Base-by-base conservation (phyloP, 1,140 invertebrate species). In the Drosophila sproati region DNA sequence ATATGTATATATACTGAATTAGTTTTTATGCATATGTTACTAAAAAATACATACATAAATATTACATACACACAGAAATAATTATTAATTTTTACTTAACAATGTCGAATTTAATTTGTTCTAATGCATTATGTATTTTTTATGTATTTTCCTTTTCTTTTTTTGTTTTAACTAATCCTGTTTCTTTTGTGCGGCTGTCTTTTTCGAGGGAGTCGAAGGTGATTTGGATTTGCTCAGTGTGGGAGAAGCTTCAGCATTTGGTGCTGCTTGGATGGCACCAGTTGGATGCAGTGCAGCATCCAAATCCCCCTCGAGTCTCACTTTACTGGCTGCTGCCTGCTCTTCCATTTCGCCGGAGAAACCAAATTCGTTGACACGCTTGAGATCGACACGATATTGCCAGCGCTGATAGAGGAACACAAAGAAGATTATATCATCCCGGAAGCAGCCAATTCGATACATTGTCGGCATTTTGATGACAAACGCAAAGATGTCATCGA, bases 401-500 rank as follows among this genome's bases (percentile, higher is more conserved):
- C 97, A 99, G 62, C 98, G 95, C 94, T 99, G 99, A 92, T 99
- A 99, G 51, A 99, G 94, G 94, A 98, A 99, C 89, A 99, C 98
- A 91, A 99, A 98, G 94, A 99, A 99, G 34, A 99, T 96, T 78
- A 99, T 98, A 94, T 99, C 97, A 94, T 99, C 98, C 92, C 98
- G 95, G 93, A 99, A 98, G 93, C 98, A 99, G 10, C 98, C 98
- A 70, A 98, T 92, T 71, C 97, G 94, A 92, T 99, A 99, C 94
- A 99, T 96, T 1, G 97, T 99, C 41, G 99, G 99, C 98, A 99
- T 99, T 94, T 99, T 99, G 74, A 99, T 99, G 63, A 99, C 98
- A 95, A 99, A 99, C 66, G 99, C 99, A 94, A 99, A 99, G 78
- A 99, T 98, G 93, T 99, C 99, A 94, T 99, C 99, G 89, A 99